phyloP scores from a whole-genome alignment of 2,888 invertebrate genomes.

The Orthosia incerta region DNA sequence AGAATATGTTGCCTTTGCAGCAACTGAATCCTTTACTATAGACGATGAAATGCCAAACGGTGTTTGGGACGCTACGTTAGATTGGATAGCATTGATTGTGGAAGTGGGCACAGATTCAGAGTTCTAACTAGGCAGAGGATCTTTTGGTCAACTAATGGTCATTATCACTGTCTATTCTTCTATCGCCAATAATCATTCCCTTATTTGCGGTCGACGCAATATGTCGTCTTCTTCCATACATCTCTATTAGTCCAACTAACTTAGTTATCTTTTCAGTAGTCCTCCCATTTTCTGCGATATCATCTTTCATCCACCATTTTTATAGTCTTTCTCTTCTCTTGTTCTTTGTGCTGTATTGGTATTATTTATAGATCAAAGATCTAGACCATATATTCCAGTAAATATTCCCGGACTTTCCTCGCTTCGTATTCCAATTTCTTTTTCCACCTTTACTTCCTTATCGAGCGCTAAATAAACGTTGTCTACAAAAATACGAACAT shows the following conservation, averaged over 20 bases:
- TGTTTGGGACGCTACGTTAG: too few relatives aligned
- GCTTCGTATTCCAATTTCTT: conserved; percentile 5
- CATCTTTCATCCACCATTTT: too few relatives aligned
- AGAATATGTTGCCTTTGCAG: neutral
- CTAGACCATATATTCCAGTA: neutral
- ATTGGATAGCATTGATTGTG: neutral
- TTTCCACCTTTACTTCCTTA: conserved; percentile 13
- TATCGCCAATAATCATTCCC: neutral
- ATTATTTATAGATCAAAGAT: neutral
- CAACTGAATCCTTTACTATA: neutral
- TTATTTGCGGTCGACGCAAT: too few relatives aligned
- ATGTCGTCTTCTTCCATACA: too few relatives aligned
- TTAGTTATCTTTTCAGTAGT: too few relatives aligned
- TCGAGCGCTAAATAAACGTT: conserved; percentile 37
- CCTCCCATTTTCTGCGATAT: too few relatives aligned
- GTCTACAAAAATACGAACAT: conserved; percentile 55
- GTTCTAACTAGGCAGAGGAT: neutral
- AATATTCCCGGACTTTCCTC: neutral
- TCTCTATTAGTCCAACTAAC: too few relatives aligned
- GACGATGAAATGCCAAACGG: neutral
- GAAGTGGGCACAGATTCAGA: neutral
- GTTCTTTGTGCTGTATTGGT: neutral
- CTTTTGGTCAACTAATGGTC: too few relatives aligned
- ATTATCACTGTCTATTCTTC: neutral
- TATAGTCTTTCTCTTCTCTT: too few relatives aligned